phyloP scores from a whole-genome alignment of 2,113 vertebrate species.

The Percopsis transmontana region DNA sequence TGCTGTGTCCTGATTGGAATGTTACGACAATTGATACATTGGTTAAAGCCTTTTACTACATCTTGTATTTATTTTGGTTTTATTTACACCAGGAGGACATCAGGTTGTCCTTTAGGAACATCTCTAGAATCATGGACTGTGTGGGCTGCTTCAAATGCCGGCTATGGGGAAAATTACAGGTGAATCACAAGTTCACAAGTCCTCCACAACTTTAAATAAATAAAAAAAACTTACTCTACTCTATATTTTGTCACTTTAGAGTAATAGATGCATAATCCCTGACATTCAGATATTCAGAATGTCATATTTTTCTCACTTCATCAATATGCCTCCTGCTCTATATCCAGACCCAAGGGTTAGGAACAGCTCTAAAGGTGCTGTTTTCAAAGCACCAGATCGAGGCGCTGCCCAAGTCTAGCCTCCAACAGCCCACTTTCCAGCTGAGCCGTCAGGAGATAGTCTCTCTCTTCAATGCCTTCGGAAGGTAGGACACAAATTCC shows the following conservation, averaged over 20 bases:
- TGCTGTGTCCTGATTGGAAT: neutral
- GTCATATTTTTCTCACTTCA: no score
- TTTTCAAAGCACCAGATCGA: slow-evolving; percentile 91
- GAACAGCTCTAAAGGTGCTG: slow-evolving; percentile 90
- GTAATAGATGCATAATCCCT: no score
- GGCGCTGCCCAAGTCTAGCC: slow-evolving; percentile 78
- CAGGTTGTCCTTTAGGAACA: slow-evolving; percentile 89
- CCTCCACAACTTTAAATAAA: neutral
- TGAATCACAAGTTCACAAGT: slow-evolving; percentile 20
- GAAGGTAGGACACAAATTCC: slow-evolving; percentile 76
- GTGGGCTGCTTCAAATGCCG: slow-evolving; percentile 94
- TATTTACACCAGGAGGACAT: slow-evolving; percentile 83
- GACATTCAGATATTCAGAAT: no score
- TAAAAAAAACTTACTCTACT: no score
- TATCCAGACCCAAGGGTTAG: slow-evolving; percentile 89
- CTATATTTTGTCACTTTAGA: no score
- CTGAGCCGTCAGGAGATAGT: slow-evolving; percentile 92
- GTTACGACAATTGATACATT: neutral
- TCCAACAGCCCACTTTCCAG: slow-evolving; percentile 81
- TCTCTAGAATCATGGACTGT: slow-evolving; percentile 95
- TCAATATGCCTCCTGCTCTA: no score
- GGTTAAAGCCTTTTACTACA: neutral
- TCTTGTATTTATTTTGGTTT: slow-evolving; percentile 4
- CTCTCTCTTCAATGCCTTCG: slow-evolving; percentile 92
- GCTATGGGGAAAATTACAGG: slow-evolving; percentile 95